Percentiles rank a stretch among this genome's conserved stretches.
Conservation (phyloP, 1,140 invertebrate species). For the Spodoptera frugiperda region DNA sequence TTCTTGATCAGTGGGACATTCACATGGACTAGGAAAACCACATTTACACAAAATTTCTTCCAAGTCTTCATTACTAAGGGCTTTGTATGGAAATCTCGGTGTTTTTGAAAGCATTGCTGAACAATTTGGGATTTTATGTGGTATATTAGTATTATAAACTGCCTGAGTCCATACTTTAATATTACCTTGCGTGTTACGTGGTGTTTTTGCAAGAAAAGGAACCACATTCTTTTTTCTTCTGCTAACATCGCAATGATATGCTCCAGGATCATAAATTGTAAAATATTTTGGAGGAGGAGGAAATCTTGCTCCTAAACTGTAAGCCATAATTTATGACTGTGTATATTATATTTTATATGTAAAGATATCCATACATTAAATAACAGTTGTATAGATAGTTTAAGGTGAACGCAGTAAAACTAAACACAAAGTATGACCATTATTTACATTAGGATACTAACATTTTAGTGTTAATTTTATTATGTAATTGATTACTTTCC, state of each 20-base stretch:
- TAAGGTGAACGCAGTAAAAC: too few relatives aligned
- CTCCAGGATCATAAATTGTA: conserved; percentile 67
- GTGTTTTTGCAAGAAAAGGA: conserved; percentile 67
- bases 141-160: conserved; percentile 58
- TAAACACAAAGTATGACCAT: too few relatives aligned
- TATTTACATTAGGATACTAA: too few relatives aligned
- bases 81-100: conserved; percentile 73
- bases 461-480: too few relatives aligned
- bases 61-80: conserved; percentile 60
- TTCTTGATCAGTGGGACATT: conserved; percentile 60
- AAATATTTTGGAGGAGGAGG: conserved; percentile 54
- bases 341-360: too few relatives aligned
- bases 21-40: conserved; percentile 62
- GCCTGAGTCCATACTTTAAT: conserved; percentile 68
- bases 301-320: conserved; percentile 61
- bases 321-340: conserved; percentile 59
- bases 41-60: conserved; percentile 71
- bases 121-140: conserved; percentile 65
- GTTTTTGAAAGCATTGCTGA: conserved; percentile 65
- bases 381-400: too few relatives aligned
- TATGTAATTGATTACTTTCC: too few relatives aligned
- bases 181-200: conserved; percentile 53
- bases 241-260: conserved; percentile 62
- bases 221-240: conserved; percentile 57
- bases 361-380: too few relatives aligned